Evolutionary conservation across 2,113 vertebrate species (phyloP).

Genomic region (Sarotherodon lohbergeri): DNA sequence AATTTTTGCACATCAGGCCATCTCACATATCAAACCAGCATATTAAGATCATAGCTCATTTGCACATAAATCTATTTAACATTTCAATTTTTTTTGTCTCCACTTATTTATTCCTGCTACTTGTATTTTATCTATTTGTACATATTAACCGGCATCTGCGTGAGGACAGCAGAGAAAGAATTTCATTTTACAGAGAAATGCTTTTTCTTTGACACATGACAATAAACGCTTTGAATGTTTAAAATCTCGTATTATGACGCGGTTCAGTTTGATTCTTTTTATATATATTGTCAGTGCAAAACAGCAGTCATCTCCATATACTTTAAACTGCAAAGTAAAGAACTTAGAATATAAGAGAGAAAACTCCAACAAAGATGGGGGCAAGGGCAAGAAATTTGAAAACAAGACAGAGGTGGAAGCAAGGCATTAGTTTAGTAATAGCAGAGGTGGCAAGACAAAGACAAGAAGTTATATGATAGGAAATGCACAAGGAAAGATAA

Average conservation of each 20-base stretch:
- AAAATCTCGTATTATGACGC: background rate
- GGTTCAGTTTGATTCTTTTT: background rate
- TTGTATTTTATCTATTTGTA: no score
- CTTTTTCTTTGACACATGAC: no score
- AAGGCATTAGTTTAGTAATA: accelerated
- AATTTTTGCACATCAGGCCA: no score
- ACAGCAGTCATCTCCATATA: background rate
- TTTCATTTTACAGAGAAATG: no score
- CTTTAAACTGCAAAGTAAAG: background rate
- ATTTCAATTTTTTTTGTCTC: no score
- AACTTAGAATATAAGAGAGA: background rate
- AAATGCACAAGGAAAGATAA: background rate
- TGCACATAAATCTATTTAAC: no score
- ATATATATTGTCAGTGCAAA: background rate
- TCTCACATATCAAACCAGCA: no score
- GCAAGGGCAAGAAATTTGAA: background rate
- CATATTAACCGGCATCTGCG: no score
- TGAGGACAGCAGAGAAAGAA: no score
- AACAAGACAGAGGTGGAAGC: background rate
- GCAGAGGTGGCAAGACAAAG: background rate
- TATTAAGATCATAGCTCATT: no score
- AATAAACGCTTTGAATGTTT: background rate
- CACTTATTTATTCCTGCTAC: no score
- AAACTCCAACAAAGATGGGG: background rate
- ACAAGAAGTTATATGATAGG: background rate